Evolutionary conservation across 2,113 vertebrate species (phyloP), one percentile per base, ranked within the genome.

Genomic region (Okapia johnstoni): DNA sequence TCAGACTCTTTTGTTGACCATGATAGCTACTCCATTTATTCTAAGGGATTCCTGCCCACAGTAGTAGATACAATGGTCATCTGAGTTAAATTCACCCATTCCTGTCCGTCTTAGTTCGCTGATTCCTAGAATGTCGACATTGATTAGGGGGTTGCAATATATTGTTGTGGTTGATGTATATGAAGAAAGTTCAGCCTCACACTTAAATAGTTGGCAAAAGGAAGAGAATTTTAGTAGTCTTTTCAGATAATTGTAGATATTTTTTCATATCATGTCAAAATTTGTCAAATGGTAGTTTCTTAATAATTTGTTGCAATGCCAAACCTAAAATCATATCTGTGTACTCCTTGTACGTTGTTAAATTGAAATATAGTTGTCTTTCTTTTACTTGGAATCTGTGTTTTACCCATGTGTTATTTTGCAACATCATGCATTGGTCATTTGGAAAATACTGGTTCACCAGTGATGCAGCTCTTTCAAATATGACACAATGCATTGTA

Each of bases 301-400:
- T 92, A 73, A 61, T 88, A 85, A 36, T 81, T 94, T 94, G 54
- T 89, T 89, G 40, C 52, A 89, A 19, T 58, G 61, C 57, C 2
- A 55, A 85, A 70, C 88, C 80, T 36, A 23, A 93, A 97, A 92
- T 43, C 19, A 48, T 25, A 54, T 83, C 5, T 60, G 70, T 94
- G 46, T 85, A 58, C 55, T 92, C 85, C 73, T 73, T 87, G 46
- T 93, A 43, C 23, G 66, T 87, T 86, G 58, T 97, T 92, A 48
- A 94, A 79, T 97, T 94, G 89, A 94, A 92, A 58, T 55, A 17
- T 15, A 58, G 66, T 92, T 93, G n/a, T 73, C 80, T 96, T 33
- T 94, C 40, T 96, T 87, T 73, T 33, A 91, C 30, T 96, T 93
- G 43, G 54, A 90, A 52, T 94, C 40, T 23, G 16, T 91, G 36